phyloP scores from a whole-genome alignment of 2,113 vertebrate genomes.

The Leucopsar rothschildi region DNA sequence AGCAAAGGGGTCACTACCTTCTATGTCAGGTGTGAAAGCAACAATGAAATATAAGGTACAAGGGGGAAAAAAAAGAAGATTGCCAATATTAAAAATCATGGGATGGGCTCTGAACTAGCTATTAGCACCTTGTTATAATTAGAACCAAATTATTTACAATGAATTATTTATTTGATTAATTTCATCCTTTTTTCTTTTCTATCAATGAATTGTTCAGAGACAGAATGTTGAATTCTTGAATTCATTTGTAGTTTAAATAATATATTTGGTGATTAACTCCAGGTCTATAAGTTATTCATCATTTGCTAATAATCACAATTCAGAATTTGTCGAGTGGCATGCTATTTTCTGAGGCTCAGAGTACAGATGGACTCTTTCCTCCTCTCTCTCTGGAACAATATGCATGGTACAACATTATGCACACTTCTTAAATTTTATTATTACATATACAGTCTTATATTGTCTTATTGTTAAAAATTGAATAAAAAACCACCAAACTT shows the following conservation, averaged over 20 bases:
- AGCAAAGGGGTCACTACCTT: neutral
- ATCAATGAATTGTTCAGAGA: neutral
- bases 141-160: neutral
- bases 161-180: conserved; percentile 63
- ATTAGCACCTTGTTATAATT: conserved; percentile 47
- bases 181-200: conserved; percentile 16
- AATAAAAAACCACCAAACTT: neutral
- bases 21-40: neutral
- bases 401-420: neutral
- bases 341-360: neutral
- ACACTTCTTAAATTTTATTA: neutral
- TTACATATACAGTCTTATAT: neutral
- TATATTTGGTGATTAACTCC: conserved; percentile 11
- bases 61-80: neutral
- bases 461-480: neutral
- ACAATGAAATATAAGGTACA: neutral
- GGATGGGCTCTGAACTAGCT: neutral
- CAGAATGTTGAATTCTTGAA: conserved; percentile 11
- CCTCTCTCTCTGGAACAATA: neutral
- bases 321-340: neutral
- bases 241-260: conserved; percentile 44
- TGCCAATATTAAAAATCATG: neutral
- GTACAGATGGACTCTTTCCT: neutral
- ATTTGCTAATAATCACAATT: neutral
- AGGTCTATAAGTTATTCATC: neutral